A percentile compares a stretch with the other conserved stretches of the same genome.
These are phyloP conservation scores for Notospermus geniculatus DNA, from an alignment of 1,140 invertebrate genomes.

Conservation along the genomic window DNA sequence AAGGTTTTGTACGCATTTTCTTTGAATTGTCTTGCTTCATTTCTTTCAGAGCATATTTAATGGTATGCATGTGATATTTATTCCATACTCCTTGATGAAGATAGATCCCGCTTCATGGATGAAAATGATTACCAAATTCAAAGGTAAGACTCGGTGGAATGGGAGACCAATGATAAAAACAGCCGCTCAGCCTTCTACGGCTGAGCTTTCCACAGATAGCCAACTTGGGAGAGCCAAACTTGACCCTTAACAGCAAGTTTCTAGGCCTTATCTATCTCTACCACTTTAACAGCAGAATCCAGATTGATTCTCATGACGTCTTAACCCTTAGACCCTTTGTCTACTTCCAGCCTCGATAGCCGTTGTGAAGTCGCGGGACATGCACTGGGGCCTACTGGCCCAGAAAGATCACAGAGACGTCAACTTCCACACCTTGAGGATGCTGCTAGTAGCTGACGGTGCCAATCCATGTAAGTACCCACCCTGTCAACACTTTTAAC, in stretches of 20 bases:
- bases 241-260: no score
- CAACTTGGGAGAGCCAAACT: no score
- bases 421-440: slow-evolving; percentile 81
- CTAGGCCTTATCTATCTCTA: no score
- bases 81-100: slow-evolving; percentile 99
- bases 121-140: slow-evolving; percentile 99
- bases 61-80: slow-evolving; percentile 99
- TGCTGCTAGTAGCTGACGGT: slow-evolving; percentile 94
- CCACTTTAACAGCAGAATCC: no score
- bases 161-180: no score
- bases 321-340: no score
- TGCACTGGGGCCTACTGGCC: slow-evolving; percentile 97
- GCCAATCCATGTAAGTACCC: slow-evolving; percentile 91
- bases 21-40: neutral
- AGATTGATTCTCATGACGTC: no score
- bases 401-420: slow-evolving; percentile 95
- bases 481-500: no score
- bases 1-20: neutral
- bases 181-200: no score
- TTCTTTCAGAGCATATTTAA: slow-evolving; percentile 76
- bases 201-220: no score
- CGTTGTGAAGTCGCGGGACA: slow-evolving; percentile 96
- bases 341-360: slow-evolving; percentile 79
- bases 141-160: no score
- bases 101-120: slow-evolving; percentile 98